A percentile compares a stretch with the other conserved stretches of the same genome.
Conservation (phyloP, 2,888 invertebrate species). For the Leistus spinibarbis region DNA sequence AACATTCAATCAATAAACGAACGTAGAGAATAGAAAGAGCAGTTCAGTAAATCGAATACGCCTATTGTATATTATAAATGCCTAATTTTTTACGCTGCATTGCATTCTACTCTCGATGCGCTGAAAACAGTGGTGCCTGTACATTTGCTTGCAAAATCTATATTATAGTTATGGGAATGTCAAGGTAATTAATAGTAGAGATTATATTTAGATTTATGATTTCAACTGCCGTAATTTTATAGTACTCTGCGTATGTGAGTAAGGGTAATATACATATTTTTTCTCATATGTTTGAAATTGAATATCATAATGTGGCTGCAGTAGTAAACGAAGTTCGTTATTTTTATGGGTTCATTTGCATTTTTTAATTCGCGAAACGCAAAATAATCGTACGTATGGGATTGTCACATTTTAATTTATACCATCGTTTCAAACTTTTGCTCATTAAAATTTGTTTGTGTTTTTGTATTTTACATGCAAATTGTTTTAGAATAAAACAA, state of each 20-base stretch:
- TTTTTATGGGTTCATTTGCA: constrained; percentile 39
- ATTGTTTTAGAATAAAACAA: constrained; percentile 33
- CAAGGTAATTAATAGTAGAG: constrained; percentile 27
- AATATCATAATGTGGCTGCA: constrained; percentile 38
- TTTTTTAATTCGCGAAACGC: constrained; percentile 37
- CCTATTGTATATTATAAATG: no score
- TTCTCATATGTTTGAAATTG: constrained; percentile 36
- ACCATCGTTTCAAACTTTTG: constrained; percentile 27
- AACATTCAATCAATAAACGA: no score
- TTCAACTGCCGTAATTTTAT: constrained; percentile 31
- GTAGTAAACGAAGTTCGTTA: constrained; percentile 37
- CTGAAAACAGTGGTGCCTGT: no score
- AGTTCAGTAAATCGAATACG: no score
- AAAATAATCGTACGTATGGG: constrained; percentile 35
- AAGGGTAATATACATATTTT: constrained; percentile 20
- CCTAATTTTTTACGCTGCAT: no score
- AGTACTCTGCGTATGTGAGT: constrained; percentile 28
- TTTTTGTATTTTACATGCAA: constrained; percentile 12
- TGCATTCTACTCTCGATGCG: no score
- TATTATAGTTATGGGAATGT: constrained; percentile 8
- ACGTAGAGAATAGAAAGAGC: no score
- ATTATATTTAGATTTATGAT: constrained; percentile 37
- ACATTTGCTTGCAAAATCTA: constrained; percentile 9
- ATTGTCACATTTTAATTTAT: constrained; percentile 39
- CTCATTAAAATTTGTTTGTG: constrained; percentile 38